Conservation (phyloP, 2,797 vertebrate genomes). For the Chiloscyllium punctatum region DNA sequence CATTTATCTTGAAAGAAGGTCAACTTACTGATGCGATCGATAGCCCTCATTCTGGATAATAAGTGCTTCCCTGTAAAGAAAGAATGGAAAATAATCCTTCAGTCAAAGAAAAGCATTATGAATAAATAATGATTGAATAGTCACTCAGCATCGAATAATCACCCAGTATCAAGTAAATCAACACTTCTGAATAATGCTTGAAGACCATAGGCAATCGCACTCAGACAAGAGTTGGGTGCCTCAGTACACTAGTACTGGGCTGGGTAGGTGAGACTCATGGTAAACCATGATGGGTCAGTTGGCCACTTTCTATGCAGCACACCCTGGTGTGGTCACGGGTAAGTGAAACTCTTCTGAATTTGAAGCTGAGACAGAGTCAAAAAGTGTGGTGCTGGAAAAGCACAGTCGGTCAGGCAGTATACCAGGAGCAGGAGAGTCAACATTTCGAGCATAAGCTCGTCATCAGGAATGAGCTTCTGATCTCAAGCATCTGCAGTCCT, state of each 20-base stretch:
- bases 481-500: no score
- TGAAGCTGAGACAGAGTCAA: no score
- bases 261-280: background rate
- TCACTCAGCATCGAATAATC: background rate
- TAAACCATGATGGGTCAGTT: background rate
- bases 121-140: background rate
- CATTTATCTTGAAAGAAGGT: background rate
- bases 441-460: no score
- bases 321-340: background rate
- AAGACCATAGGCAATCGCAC: no score
- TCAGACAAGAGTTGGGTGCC: background rate
- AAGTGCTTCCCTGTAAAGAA: constrained; percentile 59
- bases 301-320: background rate
- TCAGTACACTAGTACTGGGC: background rate
- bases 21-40: constrained; percentile 63
- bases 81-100: constrained; percentile 37
- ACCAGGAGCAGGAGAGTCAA: no score
- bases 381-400: no score
- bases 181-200: background rate
- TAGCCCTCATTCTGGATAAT: constrained; percentile 70
- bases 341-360: background rate
- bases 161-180: background rate
- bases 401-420: no score
- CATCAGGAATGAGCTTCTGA: no score
- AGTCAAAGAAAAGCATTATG: background rate